Conservation (phyloP, 2,113 vertebrate species). For the Prietella phreatophila region DNA sequence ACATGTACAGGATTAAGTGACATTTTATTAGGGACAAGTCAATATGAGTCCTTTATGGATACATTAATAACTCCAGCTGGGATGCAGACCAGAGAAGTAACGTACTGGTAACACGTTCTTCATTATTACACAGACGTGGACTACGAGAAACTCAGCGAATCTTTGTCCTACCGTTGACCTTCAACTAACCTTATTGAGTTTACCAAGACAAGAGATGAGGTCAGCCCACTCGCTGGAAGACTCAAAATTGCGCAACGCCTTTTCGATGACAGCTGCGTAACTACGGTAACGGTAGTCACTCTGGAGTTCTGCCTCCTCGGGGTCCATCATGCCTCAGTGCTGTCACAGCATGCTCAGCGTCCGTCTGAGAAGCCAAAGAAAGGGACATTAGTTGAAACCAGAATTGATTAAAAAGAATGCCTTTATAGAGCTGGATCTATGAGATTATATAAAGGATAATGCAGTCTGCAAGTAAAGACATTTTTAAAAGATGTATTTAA, state of each 20-base stretch:
- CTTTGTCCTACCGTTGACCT: neutral
- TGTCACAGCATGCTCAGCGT: slow-evolving; percentile 69
- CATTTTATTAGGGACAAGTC: neutral
- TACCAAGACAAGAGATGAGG: slow-evolving; percentile 96
- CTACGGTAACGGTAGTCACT: slow-evolving; percentile 92
- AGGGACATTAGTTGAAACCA: neutral
- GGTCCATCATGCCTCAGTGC: slow-evolving; percentile 81
- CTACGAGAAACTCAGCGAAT: neutral
- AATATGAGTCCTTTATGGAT: neutral
- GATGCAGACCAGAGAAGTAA: neutral
- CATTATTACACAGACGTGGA: neutral
- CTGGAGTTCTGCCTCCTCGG: slow-evolving; percentile 88
- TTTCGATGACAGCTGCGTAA: slow-evolving; percentile 90
- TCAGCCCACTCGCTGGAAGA: slow-evolving; percentile 98
- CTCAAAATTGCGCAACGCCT: slow-evolving; percentile 95
- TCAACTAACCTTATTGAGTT: slow-evolving; percentile 90
- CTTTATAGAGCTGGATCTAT: neutral
- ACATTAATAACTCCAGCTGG: neutral
- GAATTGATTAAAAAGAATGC: neutral
- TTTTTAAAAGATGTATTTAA: neutral
- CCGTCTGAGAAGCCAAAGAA: slow-evolving; percentile 22
- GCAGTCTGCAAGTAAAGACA: neutral
- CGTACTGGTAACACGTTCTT: no score
- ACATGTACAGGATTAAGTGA: neutral
- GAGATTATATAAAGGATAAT: neutral